Evolutionary conservation across 1,140 invertebrate species (phyloP), one percentile per base, ranked within the genome.

Genomic region (Chelonus insularis): DNA sequence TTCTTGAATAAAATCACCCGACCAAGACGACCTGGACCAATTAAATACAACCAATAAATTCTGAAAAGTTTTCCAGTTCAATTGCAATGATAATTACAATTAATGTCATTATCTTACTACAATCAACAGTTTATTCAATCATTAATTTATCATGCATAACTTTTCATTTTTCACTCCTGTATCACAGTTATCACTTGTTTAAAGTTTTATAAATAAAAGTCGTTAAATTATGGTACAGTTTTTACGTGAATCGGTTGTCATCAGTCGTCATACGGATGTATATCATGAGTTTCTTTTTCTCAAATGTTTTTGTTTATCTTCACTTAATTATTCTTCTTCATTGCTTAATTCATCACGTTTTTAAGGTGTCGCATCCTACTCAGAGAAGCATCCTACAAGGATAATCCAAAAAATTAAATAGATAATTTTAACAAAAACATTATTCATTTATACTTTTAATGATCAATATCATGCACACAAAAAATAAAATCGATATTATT

Each of bases 241-340:
- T 58, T 48, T 47, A 14, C 6, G 14, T 3, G 14, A 65, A 64
- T 67, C 64, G 64, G 61, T 64, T 64, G 55, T 65, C 62, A 69
- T 69, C 68, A 69, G 68, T 69, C 66, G 63, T 62, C 37, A 56
- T n/a, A n/a, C n/a, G n/a, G n/a, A n/a, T n/a, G n/a, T n/a, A n/a
- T n/a, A n/a, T n/a, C n/a, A n/a, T n/a, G n/a, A 59, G 9, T 37
- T 6, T 37, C 7, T 29, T 29, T 29, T 3, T 41, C 43, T 29
- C 21, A 50, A 39, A 54, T 66, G 55, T 39, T 62, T 61, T 18
- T 62, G 52, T 57, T 65, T 62, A 25, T 60, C 12, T 29, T 20
- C 6, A 54, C 54, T 41, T 32, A 45, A 37, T 23, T 59, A 37
- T 55, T 62, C n/a, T 55, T 50, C 52, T 62, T 48, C 50, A 57